These are phyloP conservation scores for Ceratothoa steindachneri DNA, from an alignment of 2,888 invertebrate species.

Conservation along the genomic window DNA sequence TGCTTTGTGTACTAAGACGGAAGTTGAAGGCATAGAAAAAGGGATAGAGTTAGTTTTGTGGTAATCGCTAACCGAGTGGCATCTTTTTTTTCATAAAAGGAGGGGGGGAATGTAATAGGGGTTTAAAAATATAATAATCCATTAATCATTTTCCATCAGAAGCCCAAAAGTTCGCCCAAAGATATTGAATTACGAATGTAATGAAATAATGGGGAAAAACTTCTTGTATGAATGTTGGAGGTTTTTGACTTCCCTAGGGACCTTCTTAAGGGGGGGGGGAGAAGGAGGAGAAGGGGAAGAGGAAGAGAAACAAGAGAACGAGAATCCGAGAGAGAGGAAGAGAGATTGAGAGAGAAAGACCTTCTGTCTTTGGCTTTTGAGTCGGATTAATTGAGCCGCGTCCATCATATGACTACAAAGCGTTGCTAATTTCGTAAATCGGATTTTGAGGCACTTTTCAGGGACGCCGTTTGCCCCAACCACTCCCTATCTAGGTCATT, in stretches of 20 bases:
- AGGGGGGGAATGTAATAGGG: no score
- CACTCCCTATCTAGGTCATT: no score
- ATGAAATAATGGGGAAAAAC: constrained; percentile 14
- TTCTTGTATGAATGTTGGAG: constrained; percentile 6
- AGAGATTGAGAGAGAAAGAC: background rate
- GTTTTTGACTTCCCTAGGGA: background rate
- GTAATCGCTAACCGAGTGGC: no score
- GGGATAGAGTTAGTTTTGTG: no score
- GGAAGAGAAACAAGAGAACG: background rate
- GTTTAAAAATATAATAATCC: no score
- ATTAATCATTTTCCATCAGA: no score
- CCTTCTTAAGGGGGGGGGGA: background rate
- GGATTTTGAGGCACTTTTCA: background rate
- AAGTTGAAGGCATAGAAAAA: no score
- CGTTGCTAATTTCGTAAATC: background rate
- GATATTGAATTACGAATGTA: constrained; percentile 10
- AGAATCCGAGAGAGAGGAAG: background rate
- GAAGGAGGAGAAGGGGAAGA: background rate
- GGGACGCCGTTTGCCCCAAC: no score
- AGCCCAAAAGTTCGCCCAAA: constrained; percentile 1
- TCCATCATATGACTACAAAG: background rate
- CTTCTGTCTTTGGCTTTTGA: background rate
- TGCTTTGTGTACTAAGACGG: no score
- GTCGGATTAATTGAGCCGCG: background rate
- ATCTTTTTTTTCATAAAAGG: no score